These are phyloP conservation scores for Enteromius fasciolatus DNA, from an alignment of 2,797 vertebrate species.

Conservation along the genomic window DNA sequence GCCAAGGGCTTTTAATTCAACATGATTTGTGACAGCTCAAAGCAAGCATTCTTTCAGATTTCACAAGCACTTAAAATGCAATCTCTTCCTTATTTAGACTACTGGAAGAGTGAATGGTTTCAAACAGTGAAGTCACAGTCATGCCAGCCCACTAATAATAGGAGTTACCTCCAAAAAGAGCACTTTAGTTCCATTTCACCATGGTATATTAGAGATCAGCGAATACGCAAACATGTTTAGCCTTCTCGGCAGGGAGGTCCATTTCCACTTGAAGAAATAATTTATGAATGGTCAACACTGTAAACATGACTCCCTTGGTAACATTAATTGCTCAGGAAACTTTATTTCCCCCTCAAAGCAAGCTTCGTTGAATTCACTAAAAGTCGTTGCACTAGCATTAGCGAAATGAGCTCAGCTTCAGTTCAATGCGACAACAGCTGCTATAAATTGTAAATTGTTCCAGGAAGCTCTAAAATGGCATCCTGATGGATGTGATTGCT, in stretches of 20 bases:
- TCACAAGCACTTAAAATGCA: conserved; percentile 13
- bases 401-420: conserved; percentile 22
- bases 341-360: neutral
- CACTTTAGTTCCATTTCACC: conserved; percentile 7
- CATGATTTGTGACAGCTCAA: conserved; percentile 28
- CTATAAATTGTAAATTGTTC: conserved; percentile 40
- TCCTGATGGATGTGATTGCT: conserved; percentile 38
- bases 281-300: conserved; percentile 9
- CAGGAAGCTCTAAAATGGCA: conserved; percentile 43
- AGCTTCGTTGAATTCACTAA: neutral
- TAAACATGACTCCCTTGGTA: conserved; percentile 14
- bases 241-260: conserved; percentile 7
- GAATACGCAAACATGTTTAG: conserved; percentile 21
- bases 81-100: neutral
- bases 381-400: neutral
- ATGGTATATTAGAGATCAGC: neutral
- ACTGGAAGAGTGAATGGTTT: conserved; percentile 26
- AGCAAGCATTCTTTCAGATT: conserved; percentile 24
- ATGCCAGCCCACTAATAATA: conserved; percentile 15
- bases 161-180: conserved; percentile 11
- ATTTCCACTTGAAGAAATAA: conserved; percentile 7
- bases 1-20: neutral
- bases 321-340: conserved; percentile 32
- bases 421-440: conserved; percentile 12
- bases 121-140: conserved; percentile 18